Conservation (phyloP, 2,888 invertebrate genomes). For the Plutella xylostella region DNA sequence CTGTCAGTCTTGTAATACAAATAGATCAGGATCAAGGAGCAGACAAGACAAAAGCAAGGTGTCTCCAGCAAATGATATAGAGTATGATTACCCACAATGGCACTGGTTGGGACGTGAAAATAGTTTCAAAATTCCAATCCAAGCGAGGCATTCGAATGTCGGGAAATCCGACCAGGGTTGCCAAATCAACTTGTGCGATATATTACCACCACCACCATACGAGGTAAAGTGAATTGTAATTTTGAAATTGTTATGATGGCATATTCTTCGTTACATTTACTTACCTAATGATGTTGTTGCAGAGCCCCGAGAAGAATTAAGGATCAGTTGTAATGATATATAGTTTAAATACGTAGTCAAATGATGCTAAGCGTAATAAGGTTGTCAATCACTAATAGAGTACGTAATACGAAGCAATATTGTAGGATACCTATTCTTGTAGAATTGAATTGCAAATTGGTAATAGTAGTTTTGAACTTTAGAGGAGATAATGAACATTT, state of each 20-base stretch:
- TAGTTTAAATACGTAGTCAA: constrained; percentile 9
- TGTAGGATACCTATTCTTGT: constrained; percentile 26
- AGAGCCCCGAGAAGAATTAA: constrained; percentile 57
- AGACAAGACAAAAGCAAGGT: constrained; percentile 65
- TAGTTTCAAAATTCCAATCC: constrained; percentile 67
- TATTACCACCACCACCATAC: constrained; percentile 73
- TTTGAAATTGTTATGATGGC: too few species aligned
- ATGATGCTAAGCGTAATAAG: not conserved
- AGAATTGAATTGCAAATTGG: constrained; percentile 4
- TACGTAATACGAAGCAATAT: constrained; percentile 41
- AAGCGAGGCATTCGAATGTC: constrained; percentile 57
- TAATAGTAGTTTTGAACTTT: not conserved
- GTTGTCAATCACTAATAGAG: constrained; percentile 6
- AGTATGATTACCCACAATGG: constrained; percentile 65
- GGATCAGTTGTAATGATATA: constrained; percentile 14
- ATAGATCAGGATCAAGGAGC: constrained; percentile 58
- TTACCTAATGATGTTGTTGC: constrained; percentile 27
- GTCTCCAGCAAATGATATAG: constrained; percentile 61
- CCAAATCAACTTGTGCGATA: constrained; percentile 75
- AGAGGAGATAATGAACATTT: constrained; percentile 29
- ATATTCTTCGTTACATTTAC: too few species aligned
- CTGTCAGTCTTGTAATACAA: constrained; percentile 58
- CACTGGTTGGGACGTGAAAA: constrained; percentile 64
- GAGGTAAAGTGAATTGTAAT: constrained; percentile 46
- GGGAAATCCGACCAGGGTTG: constrained; percentile 63